These are phyloP conservation scores for Camelus bactrianus DNA, from an alignment of 2,113 vertebrate genomes.

Conservation along the genomic window DNA sequence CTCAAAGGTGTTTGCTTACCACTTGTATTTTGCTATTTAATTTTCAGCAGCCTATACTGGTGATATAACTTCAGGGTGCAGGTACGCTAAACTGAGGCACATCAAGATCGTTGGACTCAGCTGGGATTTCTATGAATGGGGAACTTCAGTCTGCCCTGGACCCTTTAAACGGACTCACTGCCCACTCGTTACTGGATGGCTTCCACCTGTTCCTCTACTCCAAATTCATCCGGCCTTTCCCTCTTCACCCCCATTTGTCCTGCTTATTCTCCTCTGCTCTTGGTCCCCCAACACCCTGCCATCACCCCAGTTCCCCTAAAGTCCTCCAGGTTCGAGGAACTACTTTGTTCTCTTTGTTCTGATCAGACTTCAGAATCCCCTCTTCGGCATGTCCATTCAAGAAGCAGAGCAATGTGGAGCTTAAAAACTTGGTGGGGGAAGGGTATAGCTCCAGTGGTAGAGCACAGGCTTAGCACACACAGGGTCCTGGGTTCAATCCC, in stretches of 20 bases:
- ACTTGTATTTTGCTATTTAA: background rate
- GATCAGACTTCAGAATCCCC: background rate
- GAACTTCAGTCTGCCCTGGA: background rate
- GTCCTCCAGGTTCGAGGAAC: background rate
- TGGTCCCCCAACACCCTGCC: background rate
- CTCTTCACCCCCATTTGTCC: accelerated
- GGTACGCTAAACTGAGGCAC: background rate
- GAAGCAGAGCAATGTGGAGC: background rate
- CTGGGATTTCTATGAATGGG: background rate
- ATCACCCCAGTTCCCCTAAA: no score
- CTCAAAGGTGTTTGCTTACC: background rate
- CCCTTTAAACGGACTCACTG: background rate
- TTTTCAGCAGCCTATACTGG: background rate
- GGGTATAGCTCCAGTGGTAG: no score
- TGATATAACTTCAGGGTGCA: background rate
- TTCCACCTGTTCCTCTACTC: accelerated
- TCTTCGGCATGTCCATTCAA: accelerated
- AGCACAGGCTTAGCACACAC: no score
- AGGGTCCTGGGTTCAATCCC: no score
- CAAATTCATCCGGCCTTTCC: background rate
- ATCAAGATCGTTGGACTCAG: accelerated
- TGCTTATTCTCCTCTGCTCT: background rate
- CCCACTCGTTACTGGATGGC: no score
- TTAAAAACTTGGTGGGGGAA: background rate
- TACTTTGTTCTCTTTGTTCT: background rate